phyloP scores from a whole-genome alignment of 2,113 vertebrate species.

The Benitochromis conjunctus region DNA sequence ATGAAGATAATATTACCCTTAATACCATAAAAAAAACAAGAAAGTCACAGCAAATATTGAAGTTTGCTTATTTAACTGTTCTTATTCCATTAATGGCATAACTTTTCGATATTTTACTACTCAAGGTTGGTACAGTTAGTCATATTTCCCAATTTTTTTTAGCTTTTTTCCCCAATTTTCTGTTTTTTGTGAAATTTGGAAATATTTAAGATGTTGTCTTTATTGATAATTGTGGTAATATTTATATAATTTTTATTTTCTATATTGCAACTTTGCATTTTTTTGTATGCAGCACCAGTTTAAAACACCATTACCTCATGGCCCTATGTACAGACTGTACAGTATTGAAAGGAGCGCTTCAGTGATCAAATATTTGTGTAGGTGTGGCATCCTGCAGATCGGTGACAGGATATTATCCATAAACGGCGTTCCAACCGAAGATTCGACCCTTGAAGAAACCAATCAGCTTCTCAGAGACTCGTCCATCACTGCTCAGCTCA shows the following conservation, averaged over 20 bases:
- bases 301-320: background rate
- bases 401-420: conserved; percentile 95
- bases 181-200: background rate
- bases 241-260: background rate
- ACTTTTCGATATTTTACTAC: no score
- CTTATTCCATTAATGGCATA: no score
- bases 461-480: conserved; percentile 96
- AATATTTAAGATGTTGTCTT: background rate
- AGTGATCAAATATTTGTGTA: conserved; percentile 29
- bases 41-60: no score
- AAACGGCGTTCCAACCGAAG: conserved; percentile 93
- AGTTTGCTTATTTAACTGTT: no score
- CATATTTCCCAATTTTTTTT: background rate
- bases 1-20: no score
- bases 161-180: accelerated
- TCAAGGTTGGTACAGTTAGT: no score
- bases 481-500: conserved; percentile 91
- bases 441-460: conserved; percentile 96
- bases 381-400: conserved; percentile 95
- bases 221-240: background rate
- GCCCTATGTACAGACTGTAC: background rate
- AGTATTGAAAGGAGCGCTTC: background rate
- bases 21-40: no score
- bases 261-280: background rate
- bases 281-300: background rate